These are phyloP conservation scores for Dicrurus megarhynchus DNA, from an alignment of 2,113 vertebrate genomes.

Conservation along the genomic window DNA sequence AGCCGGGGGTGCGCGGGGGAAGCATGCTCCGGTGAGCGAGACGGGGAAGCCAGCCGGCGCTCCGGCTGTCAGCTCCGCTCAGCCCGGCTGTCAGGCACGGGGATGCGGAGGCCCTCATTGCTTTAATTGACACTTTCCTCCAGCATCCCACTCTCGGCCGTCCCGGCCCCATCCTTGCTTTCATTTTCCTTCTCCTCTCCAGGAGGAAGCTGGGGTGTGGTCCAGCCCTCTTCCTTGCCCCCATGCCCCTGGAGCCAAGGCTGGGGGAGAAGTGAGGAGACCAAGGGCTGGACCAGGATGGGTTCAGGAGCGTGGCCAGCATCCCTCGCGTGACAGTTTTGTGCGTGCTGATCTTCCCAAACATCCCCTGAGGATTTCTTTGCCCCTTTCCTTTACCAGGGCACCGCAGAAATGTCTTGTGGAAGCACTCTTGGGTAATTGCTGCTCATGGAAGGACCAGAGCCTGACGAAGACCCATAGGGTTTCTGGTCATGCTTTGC, in stretches of 20 bases:
- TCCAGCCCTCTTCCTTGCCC: not conserved
- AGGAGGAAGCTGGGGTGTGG: not conserved
- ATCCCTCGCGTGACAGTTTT: accelerated
- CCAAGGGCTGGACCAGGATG: not conserved
- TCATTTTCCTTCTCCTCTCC: not conserved
- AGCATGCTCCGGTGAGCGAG: conserved; percentile 72
- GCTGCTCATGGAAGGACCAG: not conserved
- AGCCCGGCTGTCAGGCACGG: conserved; percentile 82
- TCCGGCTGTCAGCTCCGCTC: conserved; percentile 90
- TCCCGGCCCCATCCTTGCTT: conserved; percentile 47
- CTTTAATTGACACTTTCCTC: conserved; percentile 91
- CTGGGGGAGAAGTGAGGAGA: not conserved
- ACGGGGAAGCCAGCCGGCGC: conserved; percentile 78
- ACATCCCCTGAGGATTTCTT: not conserved
- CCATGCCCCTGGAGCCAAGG: accelerated
- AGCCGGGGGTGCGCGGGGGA: conserved; percentile 49
- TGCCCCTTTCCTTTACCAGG: not conserved
- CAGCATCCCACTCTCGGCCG: conserved; percentile 17
- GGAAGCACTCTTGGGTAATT: not conserved
- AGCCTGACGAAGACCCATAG: not conserved
- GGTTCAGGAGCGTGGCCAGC: not conserved
- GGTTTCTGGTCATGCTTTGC: not conserved
- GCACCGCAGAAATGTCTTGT: not conserved
- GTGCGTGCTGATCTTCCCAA: not conserved
- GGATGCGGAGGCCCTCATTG: conserved; percentile 76